phyloP scores from a whole-genome alignment of 1,140 invertebrate species.

The Diabrotica undecimpunctata region DNA sequence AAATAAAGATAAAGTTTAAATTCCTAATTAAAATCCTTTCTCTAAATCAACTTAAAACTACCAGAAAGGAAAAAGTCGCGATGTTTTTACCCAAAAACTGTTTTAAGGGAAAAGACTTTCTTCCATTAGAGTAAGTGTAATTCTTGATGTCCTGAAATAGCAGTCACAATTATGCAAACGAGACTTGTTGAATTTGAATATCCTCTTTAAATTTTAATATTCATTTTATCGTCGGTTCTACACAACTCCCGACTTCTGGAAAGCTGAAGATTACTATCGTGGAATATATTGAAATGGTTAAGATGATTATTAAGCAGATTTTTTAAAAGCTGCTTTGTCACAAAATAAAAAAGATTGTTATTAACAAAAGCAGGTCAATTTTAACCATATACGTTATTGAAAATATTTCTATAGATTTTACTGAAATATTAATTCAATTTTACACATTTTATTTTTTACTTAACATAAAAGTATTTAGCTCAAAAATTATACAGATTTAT shows the following conservation, averaged over 20 bases:
- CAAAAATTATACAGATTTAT: too few relatives aligned
- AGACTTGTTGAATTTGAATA: slow-evolving; percentile 2
- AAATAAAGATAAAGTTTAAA: too few relatives aligned
- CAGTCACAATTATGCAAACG: neutral
- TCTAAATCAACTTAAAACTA: too few relatives aligned
- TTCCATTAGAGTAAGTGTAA: neutral
- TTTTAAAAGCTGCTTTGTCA: neutral
- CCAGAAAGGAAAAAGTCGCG: too few relatives aligned
- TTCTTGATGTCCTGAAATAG: neutral
- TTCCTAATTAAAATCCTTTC: too few relatives aligned
- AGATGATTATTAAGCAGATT: neutral
- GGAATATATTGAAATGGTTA: neutral
- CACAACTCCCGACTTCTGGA: neutral
- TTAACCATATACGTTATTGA: too few relatives aligned
- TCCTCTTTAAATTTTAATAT: slow-evolving; percentile 3
- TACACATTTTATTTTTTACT: too few relatives aligned
- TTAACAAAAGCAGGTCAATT: too few relatives aligned
- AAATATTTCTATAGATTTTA: too few relatives aligned
- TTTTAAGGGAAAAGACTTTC: neutral
- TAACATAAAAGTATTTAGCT: too few relatives aligned
- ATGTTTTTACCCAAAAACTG: neutral
- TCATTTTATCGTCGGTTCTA: neutral
- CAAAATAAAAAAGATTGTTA: too few relatives aligned
- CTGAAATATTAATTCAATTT: too few relatives aligned
- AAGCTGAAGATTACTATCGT: neutral